phyloP scores from a whole-genome alignment of 2,797 vertebrate species.

The Schizopygopsis malacanthus region DNA sequence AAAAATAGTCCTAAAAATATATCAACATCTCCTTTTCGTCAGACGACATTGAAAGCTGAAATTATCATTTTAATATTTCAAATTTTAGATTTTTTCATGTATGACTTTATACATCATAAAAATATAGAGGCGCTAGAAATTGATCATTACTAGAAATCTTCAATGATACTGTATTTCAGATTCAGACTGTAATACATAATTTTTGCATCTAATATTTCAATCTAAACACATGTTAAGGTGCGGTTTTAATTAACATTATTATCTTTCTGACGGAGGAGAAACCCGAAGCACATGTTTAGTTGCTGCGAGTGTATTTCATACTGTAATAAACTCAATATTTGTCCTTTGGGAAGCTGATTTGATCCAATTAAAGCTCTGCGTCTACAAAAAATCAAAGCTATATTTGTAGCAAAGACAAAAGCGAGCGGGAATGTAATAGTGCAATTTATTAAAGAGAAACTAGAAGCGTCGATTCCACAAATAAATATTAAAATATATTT shows the following conservation, averaged over 20 bases:
- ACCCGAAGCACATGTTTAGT: not conserved
- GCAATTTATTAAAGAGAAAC: slow-evolving; percentile 72
- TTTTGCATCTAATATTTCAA: not conserved
- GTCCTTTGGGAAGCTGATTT: not conserved
- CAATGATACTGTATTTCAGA: not conserved
- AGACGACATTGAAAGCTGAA: slow-evolving; percentile 72
- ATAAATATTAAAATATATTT: slow-evolving; percentile 48
- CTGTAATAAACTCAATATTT: not conserved
- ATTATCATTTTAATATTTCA: slow-evolving; percentile 1
- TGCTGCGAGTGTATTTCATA: not conserved
- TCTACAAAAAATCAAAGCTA: slow-evolving; percentile 51
- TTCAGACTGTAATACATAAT: not conserved
- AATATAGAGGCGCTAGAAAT: not conserved
- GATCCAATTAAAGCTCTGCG: slow-evolving; percentile 27
- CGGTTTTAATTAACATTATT: not conserved
- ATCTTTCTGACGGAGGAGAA: not conserved
- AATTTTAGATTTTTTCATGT: too few relatives aligned
- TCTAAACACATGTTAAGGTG: not conserved
- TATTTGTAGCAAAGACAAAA: slow-evolving; percentile 62
- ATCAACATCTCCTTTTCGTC: slow-evolving; percentile 76
- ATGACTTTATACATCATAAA: not conserved
- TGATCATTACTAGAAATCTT: not conserved
- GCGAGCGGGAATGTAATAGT: slow-evolving; percentile 76
- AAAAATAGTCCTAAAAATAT: slow-evolving; percentile 83
- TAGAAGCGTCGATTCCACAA: slow-evolving; percentile 47